phyloP scores from a whole-genome alignment of 2,888 invertebrate species.

The Xanthostigma xanthostigma region DNA sequence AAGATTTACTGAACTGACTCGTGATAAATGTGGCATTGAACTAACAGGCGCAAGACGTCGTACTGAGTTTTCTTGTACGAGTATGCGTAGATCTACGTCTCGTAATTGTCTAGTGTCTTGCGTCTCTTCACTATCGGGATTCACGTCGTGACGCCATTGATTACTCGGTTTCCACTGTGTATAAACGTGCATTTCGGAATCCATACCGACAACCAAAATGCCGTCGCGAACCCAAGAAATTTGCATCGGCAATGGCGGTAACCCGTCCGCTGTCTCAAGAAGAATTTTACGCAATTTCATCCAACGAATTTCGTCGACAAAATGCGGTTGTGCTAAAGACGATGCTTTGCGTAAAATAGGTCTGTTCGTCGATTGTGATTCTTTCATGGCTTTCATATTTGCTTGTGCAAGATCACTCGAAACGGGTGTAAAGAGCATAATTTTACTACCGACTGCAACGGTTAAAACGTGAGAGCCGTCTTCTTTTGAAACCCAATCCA shows the following conservation, averaged over 20 bases:
- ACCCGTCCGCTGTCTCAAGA: constrained; percentile 82
- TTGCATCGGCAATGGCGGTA: constrained; percentile 95
- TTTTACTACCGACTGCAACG: constrained; percentile 87
- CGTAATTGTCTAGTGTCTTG: constrained; percentile 55
- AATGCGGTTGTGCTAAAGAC: constrained; percentile 76
- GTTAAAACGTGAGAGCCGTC: constrained; percentile 97
- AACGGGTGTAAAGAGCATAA: constrained; percentile 83
- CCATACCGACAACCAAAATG: constrained; percentile 96
- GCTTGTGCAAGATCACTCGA: constrained; percentile 91
- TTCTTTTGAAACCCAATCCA: constrained; percentile 99
- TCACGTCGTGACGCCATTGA: constrained; percentile 13
- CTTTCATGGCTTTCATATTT: constrained; percentile 54
- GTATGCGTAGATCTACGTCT: constrained; percentile 50
- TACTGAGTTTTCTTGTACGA: constrained; percentile 52
- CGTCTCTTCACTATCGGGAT: constrained; percentile 47
- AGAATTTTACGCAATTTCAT: constrained; percentile 88
- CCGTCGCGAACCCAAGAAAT: constrained; percentile 98
- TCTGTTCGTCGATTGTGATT: constrained; percentile 67
- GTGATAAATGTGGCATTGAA: constrained; percentile 66
- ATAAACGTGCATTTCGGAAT: constrained; percentile 98
- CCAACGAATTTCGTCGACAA: constrained; percentile 89
- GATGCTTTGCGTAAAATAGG: constrained; percentile 82
- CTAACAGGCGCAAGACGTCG: constrained; percentile 51
- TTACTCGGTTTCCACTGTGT: constrained; percentile 87
- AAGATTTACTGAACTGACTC: constrained; percentile 72